Percentiles rank a stretch among this genome's conserved stretches.
phyloP scores from a whole-genome alignment of 2,888 invertebrate species.

The Ennomos erosarius region DNA sequence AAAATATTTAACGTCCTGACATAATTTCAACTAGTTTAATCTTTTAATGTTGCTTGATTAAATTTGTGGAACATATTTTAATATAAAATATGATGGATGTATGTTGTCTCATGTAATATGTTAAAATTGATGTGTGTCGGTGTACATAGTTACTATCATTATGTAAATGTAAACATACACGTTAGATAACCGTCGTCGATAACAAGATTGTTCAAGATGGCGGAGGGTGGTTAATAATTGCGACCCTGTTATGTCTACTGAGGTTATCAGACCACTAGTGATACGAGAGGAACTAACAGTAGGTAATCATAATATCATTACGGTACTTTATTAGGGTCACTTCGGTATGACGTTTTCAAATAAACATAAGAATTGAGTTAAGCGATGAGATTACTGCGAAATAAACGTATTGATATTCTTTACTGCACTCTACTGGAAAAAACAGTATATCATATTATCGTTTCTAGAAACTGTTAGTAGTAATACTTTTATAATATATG shows the following conservation, averaged over 20 bases:
- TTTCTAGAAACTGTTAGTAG: too few relatives aligned
- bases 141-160: constrained; percentile 52
- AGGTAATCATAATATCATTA: constrained; percentile 13
- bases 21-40: constrained; percentile 16
- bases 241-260: constrained; percentile 50
- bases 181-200: constrained; percentile 65
- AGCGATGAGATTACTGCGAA: neutral
- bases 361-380: neutral
- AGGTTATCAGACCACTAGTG: constrained; percentile 39
- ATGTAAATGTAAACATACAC: constrained; percentile 64
- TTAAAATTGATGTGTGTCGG: constrained; percentile 39
- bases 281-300: constrained; percentile 19
- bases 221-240: constrained; percentile 44
- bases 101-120: constrained; percentile 37
- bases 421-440: too few relatives aligned
- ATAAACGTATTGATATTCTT: too few relatives aligned
- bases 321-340: constrained; percentile 15
- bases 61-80: constrained; percentile 18
- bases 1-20: constrained; percentile 24
- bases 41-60: constrained; percentile 15
- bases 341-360: neutral
- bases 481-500: too few relatives aligned
- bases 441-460: too few relatives aligned
- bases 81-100: constrained; percentile 23
- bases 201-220: constrained; percentile 68